A percentile compares a stretch with the other conserved stretches of the same genome.
Conservation (phyloP, 2,888 invertebrate genomes). For the Athalia rosae region DNA sequence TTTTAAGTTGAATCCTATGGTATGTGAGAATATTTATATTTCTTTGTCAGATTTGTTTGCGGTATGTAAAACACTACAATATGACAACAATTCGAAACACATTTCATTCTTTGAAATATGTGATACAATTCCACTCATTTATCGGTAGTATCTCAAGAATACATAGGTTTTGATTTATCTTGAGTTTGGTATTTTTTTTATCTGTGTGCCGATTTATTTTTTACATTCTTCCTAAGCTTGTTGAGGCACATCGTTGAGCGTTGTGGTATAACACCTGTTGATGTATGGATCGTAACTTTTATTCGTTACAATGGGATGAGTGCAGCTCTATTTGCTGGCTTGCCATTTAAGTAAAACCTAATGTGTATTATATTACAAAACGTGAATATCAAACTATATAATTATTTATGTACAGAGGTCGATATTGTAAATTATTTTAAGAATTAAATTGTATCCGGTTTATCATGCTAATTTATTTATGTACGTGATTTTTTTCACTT, state of each 20-base stretch:
- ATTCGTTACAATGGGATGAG: constrained; percentile 11
- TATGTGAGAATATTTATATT: constrained; percentile 30
- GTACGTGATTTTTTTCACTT: not conserved
- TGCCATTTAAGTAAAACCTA: constrained; percentile 36
- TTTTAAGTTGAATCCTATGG: constrained; percentile 21
- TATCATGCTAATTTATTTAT: constrained; percentile 28
- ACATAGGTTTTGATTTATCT: not conserved
- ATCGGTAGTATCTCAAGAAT: not conserved
- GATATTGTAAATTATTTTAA: constrained; percentile 64
- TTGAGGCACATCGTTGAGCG: constrained; percentile 2
- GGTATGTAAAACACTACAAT: not conserved
- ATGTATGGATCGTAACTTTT: constrained; percentile 21
- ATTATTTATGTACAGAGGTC: constrained; percentile 45
- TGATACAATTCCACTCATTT: not conserved
- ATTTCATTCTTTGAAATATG: not conserved
- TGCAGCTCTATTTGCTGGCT: constrained; percentile 31
- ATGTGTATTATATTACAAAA: constrained; percentile 47
- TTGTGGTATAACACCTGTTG: constrained; percentile 9
- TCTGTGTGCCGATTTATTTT: constrained; percentile 24
- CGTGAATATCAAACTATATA: constrained; percentile 58
- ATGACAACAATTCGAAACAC: not conserved
- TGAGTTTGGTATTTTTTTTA: not conserved
- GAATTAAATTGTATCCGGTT: constrained; percentile 55
- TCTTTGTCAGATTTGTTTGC: not conserved
- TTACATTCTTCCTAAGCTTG: constrained; percentile 4